Base-by-base conservation (phyloP, 2,797 vertebrate genomes). In the Xenentodon cancila region DNA sequence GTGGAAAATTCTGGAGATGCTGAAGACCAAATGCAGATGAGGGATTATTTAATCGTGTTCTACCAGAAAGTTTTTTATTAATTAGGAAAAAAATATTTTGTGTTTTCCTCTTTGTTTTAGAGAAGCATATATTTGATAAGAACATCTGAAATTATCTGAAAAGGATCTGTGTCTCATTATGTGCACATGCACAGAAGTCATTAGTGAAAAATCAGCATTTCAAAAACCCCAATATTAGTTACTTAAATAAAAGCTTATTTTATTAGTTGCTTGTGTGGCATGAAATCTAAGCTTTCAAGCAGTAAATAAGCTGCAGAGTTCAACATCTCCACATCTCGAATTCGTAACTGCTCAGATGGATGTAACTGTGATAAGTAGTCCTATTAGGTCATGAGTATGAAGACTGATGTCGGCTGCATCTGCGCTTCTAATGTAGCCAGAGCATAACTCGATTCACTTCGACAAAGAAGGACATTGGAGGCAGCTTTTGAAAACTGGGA, bases 361-460 rank as follows among this genome's bases (percentile, higher is more conserved):
- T 5, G 12, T 37, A 37, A 12, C 3, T 37, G 34, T 13, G 34
- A 37, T 12, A 37, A 37, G 34, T 37, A 37, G 34, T 37, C 9
- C 9, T 32, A 32, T 32, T 8, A 32, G 30, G 30, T 8, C 6
- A 9, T 32, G 3, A 5, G 18, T 46, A 30, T 43, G 32, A 53
- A 73, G 48, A 69, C 6, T 15, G 22, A 51, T 51, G 22, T 68
- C 49, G 27, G 44, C 42, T 46, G 45, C 47, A 47, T 47, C 32
- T 64, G 50, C 13, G 25, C 21, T 63, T 44, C 21, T 18, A 25
- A 50, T 22, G 19, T 40, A 8, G 7, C 27, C 21, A 27, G 17
- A 59, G 19, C 15, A n/a, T 25, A 22, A 34, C 42, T 49, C 5
- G 7, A 50, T 21, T 59, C 6, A 49, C 7, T 50, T 40, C 9